Base-by-base conservation (phyloP, 2,888 invertebrate species). In the Andrena camellia region DNA sequence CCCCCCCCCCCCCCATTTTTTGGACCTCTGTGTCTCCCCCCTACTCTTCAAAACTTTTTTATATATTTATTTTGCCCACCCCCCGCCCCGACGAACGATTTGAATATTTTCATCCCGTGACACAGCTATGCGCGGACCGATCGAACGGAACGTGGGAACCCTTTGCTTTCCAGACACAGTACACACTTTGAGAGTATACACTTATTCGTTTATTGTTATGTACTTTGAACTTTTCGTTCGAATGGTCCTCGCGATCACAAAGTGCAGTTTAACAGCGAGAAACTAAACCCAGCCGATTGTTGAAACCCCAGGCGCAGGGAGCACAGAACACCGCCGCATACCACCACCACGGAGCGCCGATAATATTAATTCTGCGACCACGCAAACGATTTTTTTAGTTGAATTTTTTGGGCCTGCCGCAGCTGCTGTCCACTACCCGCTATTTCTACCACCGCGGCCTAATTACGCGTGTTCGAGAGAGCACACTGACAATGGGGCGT, bases 401-500 rank as follows among this genome's bases (percentile, higher is more conserved):
- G 84, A 81, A 80, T 66, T 83, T 86, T 89, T 85, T 89, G 85
- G 84, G 84, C 84, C 86, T 87, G 75, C 17, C 74, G 81, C 82
- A 75, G 78, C 81, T 87, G 87, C 86, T 78, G 89, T 76, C 83
- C 82, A 81, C 85, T 86, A 83, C 84, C 85, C 83, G 88, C 90
- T 88, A 88, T 83, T 84, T 83, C 68, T 76, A 60, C 62, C 79
- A 62, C 6, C 48, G 75, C 78, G 87, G 81, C 59, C 57, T 63
- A 74, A 77, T 75, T 66, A 35, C 70, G 60, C 64, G 78, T 67
- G 62, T 83, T 82, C 81, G 76, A 83, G 86, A 86, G 83, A 77
- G 83, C 80, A 82, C 77, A 87, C 79, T 86, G 74, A 74, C 81
- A 83, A 86, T 83, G 95, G 94, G 94, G 29, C 33, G 23, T 8